A percentile compares a stretch with the other conserved stretches of the same genome.
Evolutionary conservation across 2,797 vertebrate species (phyloP).

Genomic region (Streptopelia turtur): DNA sequence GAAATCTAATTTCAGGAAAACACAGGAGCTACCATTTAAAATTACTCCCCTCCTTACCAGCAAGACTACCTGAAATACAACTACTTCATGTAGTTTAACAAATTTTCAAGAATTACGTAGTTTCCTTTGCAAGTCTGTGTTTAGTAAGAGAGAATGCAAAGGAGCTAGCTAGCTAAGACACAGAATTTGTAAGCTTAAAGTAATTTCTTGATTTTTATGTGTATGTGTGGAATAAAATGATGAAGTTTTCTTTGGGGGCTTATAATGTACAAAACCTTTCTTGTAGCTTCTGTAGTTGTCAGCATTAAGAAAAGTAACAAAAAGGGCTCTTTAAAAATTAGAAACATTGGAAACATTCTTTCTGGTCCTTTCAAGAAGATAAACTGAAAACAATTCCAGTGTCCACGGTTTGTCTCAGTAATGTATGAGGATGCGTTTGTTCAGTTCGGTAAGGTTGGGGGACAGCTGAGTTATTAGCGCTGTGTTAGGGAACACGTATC

Average conservation of each 20-base stretch:
- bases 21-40: not conserved
- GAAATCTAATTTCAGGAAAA: not conserved
- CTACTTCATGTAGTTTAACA: not conserved
- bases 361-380: slow-evolving; percentile 22
- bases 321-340: slow-evolving; percentile 5
- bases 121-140: not conserved
- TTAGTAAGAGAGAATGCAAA: not conserved
- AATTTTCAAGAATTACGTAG: not conserved
- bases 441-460: not conserved
- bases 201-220: not conserved
- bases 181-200: not conserved
- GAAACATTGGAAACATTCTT: not conserved
- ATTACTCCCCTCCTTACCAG: not conserved
- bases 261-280: not conserved
- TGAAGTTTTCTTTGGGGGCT: not conserved
- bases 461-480: not conserved
- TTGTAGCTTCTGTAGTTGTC: not conserved
- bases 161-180: not conserved
- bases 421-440: not conserved
- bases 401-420: not conserved
- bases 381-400: slow-evolving; percentile 14
- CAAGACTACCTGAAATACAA: not conserved
- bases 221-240: not conserved
- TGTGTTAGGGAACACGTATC: not conserved
- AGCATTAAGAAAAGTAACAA: not conserved